These are phyloP conservation scores for Aramus guarauna DNA, from an alignment of 2,113 vertebrate species.

Conservation along the genomic window DNA sequence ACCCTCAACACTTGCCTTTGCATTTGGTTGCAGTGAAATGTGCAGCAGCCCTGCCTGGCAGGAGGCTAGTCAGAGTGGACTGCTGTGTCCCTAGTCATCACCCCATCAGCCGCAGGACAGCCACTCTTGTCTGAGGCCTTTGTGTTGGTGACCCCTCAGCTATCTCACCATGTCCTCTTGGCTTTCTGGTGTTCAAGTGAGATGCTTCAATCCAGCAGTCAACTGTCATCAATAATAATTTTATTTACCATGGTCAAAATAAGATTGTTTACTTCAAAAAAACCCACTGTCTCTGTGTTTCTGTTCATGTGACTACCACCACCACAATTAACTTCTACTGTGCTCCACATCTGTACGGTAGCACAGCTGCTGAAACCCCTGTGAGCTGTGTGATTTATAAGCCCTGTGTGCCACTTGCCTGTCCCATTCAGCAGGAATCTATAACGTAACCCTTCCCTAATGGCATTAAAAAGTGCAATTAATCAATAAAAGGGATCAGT, in stretches of 20 bases:
- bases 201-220: background rate
- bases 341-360: background rate
- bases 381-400: conserved; percentile 44
- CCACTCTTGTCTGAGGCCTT: background rate
- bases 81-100: background rate
- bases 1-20: background rate
- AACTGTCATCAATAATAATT: background rate
- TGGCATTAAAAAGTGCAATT: conserved; percentile 17
- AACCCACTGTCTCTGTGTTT: background rate
- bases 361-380: background rate
- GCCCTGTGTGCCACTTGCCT: conserved; percentile 14
- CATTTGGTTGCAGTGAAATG: background rate
- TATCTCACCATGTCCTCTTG: background rate
- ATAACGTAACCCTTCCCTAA: conserved; percentile 6
- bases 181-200: background rate
- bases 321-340: background rate
- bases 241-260: background rate
- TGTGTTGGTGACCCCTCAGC: background rate
- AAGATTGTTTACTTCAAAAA: background rate
- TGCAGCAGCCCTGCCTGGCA: background rate
- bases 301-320: background rate
- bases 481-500: conserved; percentile 43
- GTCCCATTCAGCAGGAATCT: conserved; percentile 14
- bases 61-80: background rate
- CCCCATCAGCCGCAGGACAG: accelerated